These are phyloP conservation scores for Heliothis virescens DNA, from an alignment of 1,140 invertebrate species.

Conservation along the genomic window DNA sequence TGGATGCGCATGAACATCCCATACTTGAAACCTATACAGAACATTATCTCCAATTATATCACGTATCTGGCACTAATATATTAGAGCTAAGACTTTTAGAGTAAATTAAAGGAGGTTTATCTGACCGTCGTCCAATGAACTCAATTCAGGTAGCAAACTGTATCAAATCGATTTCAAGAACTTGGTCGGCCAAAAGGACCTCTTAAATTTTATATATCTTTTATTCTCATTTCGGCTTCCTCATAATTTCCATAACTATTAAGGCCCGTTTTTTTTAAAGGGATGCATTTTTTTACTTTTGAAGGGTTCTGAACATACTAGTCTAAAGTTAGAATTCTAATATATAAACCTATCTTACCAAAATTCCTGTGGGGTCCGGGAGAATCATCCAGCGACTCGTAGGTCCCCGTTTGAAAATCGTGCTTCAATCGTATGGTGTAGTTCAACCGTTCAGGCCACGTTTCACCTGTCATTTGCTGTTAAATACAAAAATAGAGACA, in stretches of 20 bases:
- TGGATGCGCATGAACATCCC: conserved; percentile 70
- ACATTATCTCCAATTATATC: conserved; percentile 20
- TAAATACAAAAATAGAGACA: not conserved
- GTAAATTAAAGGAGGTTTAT: not conserved
- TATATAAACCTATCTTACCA: conserved; percentile 51
- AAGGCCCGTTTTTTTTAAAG: too few species aligned
- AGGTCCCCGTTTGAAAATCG: conserved; percentile 54
- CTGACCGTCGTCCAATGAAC: too few species aligned
- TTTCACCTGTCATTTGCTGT: conserved; percentile 46
- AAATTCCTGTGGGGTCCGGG: conserved; percentile 53
- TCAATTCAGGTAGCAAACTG: too few species aligned
- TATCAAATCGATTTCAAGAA: not conserved
- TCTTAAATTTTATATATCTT: too few species aligned
- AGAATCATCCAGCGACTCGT: conserved; percentile 20
- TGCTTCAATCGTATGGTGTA: conserved; percentile 71
- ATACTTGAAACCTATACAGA: conserved; percentile 63
- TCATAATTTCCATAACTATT: too few species aligned
- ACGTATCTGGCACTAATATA: not conserved
- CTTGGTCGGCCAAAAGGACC: not conserved
- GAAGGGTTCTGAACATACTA: too few species aligned
- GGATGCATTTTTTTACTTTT: too few species aligned
- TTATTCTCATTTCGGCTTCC: too few species aligned
- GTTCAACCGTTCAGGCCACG: conserved; percentile 60
- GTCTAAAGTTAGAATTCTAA: not conserved
- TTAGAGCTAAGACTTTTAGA: not conserved